phyloP scores from a whole-genome alignment of 2,113 vertebrate species.

The Forbesichthys agassizii region DNA sequence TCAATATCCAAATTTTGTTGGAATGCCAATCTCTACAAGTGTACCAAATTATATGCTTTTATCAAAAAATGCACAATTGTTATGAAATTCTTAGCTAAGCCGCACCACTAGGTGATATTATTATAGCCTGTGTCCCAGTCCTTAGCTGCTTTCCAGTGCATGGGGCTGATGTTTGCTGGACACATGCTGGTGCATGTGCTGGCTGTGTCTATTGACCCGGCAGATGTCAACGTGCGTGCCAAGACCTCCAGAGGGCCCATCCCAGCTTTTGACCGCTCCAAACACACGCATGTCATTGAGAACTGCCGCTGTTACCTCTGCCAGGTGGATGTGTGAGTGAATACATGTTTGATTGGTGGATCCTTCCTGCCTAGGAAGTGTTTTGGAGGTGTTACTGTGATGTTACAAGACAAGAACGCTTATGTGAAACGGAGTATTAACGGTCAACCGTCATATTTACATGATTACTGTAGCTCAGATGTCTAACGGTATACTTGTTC shows the following conservation, averaged over 20 bases:
- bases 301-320: slow-evolving; percentile 97
- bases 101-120: no score
- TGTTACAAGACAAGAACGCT: not conserved
- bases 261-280: slow-evolving; percentile 84
- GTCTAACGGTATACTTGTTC: not conserved
- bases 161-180: slow-evolving; percentile 83
- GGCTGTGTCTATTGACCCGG: slow-evolving; percentile 91
- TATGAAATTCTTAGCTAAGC: no score
- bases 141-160: slow-evolving; percentile 80
- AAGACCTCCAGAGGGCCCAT: slow-evolving; percentile 84
- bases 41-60: no score
- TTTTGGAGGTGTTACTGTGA: not conserved
- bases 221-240: slow-evolving; percentile 86
- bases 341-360: no score
- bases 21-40: no score
- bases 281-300: slow-evolving; percentile 93
- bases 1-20: no score
- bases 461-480: not conserved
- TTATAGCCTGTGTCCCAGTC: not conserved
- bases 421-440: not conserved
- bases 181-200: slow-evolving; percentile 89
- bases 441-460: not conserved
- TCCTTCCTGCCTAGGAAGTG: not conserved
- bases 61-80: no score
- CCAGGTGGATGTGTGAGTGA: slow-evolving; percentile 94